Evolutionary conservation across 2,113 vertebrate genomes (phyloP).

Genomic region (Chroicocephalus ridibundus): DNA sequence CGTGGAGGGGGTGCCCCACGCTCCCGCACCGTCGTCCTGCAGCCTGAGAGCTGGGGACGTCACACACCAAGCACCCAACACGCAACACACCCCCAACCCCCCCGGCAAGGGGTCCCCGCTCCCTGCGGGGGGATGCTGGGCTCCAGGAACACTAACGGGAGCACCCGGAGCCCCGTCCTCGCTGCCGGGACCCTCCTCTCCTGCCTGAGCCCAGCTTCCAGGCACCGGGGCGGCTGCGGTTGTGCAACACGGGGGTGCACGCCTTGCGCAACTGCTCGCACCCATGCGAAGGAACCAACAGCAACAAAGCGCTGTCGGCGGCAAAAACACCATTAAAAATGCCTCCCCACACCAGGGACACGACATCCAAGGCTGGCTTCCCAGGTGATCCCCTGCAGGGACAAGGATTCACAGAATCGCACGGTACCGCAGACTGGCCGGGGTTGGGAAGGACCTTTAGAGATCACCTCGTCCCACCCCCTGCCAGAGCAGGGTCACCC

Average conservation of each 20-base stretch:
- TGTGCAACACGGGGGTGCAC: fast-evolving
- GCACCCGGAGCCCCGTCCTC: fast-evolving
- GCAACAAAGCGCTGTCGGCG: not conserved
- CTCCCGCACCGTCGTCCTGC: not conserved
- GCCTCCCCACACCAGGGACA: fast-evolving
- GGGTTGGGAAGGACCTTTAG: not conserved
- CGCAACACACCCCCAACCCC: no score
- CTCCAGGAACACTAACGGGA: fast-evolving
- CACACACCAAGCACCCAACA: not conserved
- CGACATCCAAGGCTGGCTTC: fast-evolving
- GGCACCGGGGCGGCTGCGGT: fast-evolving
- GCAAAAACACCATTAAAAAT: not conserved
- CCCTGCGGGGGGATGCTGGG: not conserved
- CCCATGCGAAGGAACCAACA: not conserved
- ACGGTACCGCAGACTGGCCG: not conserved
- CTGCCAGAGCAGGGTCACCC: not conserved
- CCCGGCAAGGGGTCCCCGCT: fast-evolving
- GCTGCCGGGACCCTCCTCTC: not conserved
- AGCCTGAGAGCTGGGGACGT: not conserved
- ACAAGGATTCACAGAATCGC: not conserved
- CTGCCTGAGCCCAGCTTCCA: not conserved
- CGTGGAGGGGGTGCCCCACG: fast-evolving
- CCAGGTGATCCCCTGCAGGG: not conserved
- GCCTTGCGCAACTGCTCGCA: not conserved
- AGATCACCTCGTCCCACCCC: not conserved